A percentile compares a stretch with the other conserved stretches of the same genome.
These are phyloP conservation scores for Aspidiotus rigidus DNA, from an alignment of 2,888 invertebrate species.

Conservation along the genomic window DNA sequence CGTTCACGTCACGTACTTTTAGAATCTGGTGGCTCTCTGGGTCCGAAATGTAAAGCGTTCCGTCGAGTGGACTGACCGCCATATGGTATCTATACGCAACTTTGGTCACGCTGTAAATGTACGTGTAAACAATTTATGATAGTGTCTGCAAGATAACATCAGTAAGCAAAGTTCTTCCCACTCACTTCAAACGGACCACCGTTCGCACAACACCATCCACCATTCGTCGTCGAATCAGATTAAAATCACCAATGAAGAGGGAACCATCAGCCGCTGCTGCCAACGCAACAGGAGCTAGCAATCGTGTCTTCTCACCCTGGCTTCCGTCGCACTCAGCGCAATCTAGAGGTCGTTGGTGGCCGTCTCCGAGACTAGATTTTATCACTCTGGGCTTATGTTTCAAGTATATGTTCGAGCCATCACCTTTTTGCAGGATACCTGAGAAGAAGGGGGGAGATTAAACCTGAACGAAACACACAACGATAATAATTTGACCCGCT, in stretches of 20 bases:
- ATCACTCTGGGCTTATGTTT: slow-evolving; percentile 87
- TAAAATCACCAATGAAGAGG: slow-evolving; percentile 91
- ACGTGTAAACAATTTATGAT: slow-evolving; percentile 40
- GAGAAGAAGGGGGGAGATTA: slow-evolving; percentile 37
- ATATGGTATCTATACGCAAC: slow-evolving; percentile 95
- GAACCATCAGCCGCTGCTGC: slow-evolving; percentile 87
- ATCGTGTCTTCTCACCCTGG: slow-evolving; percentile 55
- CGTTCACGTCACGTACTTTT: slow-evolving; percentile 69
- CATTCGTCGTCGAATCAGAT: slow-evolving; percentile 76
- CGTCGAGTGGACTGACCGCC: slow-evolving; percentile 88
- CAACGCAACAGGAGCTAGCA: slow-evolving; percentile 86
- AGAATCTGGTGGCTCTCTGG: slow-evolving; percentile 92
- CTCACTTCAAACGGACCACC: slow-evolving; percentile 71
- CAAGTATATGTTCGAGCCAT: slow-evolving; percentile 89
- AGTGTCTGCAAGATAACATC: slow-evolving; percentile 34
- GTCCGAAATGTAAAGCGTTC: slow-evolving; percentile 88
- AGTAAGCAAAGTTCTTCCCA: slow-evolving; percentile 37
- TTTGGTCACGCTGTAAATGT: slow-evolving; percentile 71
- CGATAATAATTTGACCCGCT: neutral
- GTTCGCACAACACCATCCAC: slow-evolving; percentile 75
- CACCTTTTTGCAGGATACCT: slow-evolving; percentile 94
- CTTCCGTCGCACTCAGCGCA: slow-evolving; percentile 77
- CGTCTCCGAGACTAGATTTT: slow-evolving; percentile 83
- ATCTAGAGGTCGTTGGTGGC: slow-evolving; percentile 76
- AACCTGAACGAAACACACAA: neutral